Base-by-base conservation (phyloP, 2,113 vertebrate genomes). In the Phyllostomus hastatus region DNA sequence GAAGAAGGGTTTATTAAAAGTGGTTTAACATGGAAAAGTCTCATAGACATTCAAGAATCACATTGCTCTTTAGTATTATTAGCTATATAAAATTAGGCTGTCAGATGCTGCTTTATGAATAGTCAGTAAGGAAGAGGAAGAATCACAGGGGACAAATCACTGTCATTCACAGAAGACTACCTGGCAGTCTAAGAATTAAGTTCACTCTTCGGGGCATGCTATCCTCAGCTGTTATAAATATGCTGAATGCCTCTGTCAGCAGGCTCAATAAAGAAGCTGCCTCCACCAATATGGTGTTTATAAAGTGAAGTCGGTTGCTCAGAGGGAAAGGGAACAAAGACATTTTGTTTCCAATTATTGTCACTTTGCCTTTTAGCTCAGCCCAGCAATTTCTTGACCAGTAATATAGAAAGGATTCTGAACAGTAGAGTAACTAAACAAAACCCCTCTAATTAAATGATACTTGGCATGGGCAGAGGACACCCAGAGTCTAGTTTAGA, bases 161-260 rank as follows among this genome's bases (percentile, higher is more conserved):
- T 98, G 98, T 98, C 98, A 98, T 97, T 98, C 98, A 98, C 96
- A 96, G 97, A 97, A 95, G 96, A 97, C 95, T 97, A 97, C 97
- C 98, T 98, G 98, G 98, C 98, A 98, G 98, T 97, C 88, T 95
- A 98, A 97, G 98, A 98, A 98, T 98, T 96, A 98, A 98, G 97
- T 98, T 98, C 98, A 98, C 94, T 98, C 97, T 95, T 98, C 93
- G 89, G 98, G 98, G 98, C 97, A 96, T 75, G 97, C 96, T 97
- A 88, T 98, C 95, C 97, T 98, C 97, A 97, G 98, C 97, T 98
- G 98, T 97, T 98, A 98, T 97, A 98, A 98, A 98, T 98, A 98
- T 90, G 98, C 97, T 66, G 94, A 96, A 97, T 95, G 97, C 91
- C 88, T 97, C 98, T 98, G 98, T 98, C 98, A 98, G 90, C 14